phyloP scores from a whole-genome alignment of 2,113 vertebrate genomes.

The Lontra canadensis region DNA sequence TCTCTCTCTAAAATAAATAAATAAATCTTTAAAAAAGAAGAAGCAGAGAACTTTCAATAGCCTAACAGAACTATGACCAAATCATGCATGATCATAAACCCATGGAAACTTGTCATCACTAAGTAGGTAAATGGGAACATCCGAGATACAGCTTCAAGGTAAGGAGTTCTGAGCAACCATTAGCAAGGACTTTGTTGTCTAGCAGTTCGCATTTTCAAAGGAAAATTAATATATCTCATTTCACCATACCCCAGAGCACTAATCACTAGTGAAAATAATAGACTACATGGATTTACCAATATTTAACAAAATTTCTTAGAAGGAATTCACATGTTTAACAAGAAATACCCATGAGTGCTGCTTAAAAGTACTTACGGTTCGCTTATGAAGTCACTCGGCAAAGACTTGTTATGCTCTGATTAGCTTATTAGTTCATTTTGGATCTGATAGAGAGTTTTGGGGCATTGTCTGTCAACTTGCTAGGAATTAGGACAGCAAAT shows the following conservation, averaged over 20 bases:
- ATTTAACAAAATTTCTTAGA: constrained; percentile 75
- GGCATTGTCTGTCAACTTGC: constrained; percentile 87
- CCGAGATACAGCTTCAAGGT: neutral
- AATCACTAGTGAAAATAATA: neutral
- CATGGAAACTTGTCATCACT: neutral
- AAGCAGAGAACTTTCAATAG: neutral
- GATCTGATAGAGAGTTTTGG: constrained; percentile 85
- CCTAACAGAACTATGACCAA: neutral
- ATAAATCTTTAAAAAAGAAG: neutral
- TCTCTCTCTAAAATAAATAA: neutral
- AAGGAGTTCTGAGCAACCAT: neutral
- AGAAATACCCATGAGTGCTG: constrained; percentile 75
- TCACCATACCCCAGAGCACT: neutral
- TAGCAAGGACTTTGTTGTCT: neutral
- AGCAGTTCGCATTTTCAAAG: neutral
- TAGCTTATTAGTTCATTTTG: constrained; percentile 86
- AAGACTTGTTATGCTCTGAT: constrained; percentile 87
- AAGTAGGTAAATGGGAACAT: neutral
- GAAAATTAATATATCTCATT: neutral
- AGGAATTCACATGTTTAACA: constrained; percentile 72
- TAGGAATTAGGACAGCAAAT: constrained; percentile 86
- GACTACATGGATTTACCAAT: constrained; percentile 35
- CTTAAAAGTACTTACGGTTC: constrained; percentile 71
- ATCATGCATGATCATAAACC: neutral
- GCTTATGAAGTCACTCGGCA: constrained; percentile 80